These are phyloP conservation scores for Heterodera carotae DNA, from an alignment of 1,140 invertebrate genomes.

Conservation along the genomic window DNA sequence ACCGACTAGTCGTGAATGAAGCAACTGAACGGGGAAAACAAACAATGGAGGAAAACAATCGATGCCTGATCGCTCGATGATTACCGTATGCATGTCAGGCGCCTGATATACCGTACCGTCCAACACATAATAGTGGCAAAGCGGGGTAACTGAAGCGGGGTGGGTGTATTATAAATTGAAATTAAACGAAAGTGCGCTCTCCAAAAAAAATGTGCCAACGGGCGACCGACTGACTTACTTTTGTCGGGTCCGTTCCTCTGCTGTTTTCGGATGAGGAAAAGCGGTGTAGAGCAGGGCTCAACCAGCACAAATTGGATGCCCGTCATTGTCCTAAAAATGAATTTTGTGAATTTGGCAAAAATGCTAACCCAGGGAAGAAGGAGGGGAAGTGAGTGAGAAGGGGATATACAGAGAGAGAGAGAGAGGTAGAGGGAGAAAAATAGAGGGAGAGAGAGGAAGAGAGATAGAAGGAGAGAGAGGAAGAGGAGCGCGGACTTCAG, in stretches of 20 bases:
- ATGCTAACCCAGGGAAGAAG: no score
- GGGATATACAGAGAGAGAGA: no score
- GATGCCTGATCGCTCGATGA: neutral
- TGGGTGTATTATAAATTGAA: neutral
- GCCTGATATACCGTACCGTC: constrained; percentile 94
- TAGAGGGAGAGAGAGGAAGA: no score
- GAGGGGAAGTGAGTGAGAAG: no score
- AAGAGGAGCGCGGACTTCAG: constrained; percentile 26
- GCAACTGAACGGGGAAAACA: constrained; percentile 44
- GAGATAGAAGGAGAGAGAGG: no score
- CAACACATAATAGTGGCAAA: constrained; percentile 96
- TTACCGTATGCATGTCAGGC: constrained; percentile 86
- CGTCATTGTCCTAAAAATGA: constrained; percentile 81
- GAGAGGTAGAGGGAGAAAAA: no score
- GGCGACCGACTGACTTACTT: neutral
- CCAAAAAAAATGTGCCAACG: neutral
- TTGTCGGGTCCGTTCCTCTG: constrained; percentile 31
- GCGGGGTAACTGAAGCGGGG: constrained; percentile 72
- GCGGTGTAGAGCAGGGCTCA: constrained; percentile 86
- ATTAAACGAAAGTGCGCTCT: neutral
- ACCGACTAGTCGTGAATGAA: constrained; percentile 88
- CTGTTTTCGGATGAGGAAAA: constrained; percentile 95
- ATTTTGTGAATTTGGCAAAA: constrained; percentile 2
- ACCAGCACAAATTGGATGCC: constrained; percentile 90
- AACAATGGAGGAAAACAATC: no score